phyloP scores from a whole-genome alignment of 2,797 vertebrate species.

The Merluccius polli region DNA sequence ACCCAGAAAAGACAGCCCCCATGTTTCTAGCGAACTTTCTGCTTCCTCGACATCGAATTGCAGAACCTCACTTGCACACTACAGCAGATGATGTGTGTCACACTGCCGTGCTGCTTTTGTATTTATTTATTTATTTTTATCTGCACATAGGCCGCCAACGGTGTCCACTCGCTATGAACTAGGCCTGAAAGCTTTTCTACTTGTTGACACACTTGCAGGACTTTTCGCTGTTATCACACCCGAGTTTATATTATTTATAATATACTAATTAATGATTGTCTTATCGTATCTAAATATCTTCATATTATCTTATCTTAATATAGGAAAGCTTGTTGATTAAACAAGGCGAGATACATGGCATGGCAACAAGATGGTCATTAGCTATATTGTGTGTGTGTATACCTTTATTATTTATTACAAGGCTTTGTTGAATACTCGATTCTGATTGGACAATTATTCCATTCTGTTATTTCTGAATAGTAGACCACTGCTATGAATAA shows the following conservation, averaged over 20 bases:
- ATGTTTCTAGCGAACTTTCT: neutral
- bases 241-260: neutral
- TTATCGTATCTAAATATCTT: neutral
- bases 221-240: neutral
- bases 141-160: neutral
- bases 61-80: neutral
- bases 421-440: neutral
- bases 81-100: too few relatives aligned
- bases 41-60: neutral
- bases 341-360: neutral
- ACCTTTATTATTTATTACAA: neutral
- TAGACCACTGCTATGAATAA: too few relatives aligned
- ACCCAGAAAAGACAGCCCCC: conserved; percentile 60
- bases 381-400: neutral
- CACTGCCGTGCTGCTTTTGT: neutral
- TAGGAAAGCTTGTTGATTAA: neutral
- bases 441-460: too few relatives aligned
- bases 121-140: neutral
- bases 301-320: neutral
- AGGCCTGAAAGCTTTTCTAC: neutral
- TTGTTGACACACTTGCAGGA: neutral
- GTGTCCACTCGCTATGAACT: neutral
- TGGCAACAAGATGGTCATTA: neutral
- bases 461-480: too few relatives aligned
- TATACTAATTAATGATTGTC: neutral